phyloP scores from a whole-genome alignment of 2,888 invertebrate species.

The Reticulitermes lucifugus region DNA sequence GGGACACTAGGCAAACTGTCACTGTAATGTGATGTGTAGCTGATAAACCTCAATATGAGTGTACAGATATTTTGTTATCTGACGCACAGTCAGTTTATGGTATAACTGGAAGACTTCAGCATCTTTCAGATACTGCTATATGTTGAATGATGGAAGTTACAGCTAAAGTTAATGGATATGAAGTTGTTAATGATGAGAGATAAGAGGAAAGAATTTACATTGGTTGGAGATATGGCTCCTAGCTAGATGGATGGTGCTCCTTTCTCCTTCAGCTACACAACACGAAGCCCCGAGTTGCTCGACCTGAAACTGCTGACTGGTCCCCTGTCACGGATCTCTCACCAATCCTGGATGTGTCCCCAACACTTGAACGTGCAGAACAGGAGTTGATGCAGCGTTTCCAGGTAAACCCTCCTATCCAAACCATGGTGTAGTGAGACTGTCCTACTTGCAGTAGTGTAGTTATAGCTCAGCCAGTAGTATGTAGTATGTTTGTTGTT shows the following conservation, averaged over 20 bases:
- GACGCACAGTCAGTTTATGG: too few species aligned
- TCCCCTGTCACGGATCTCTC: conserved; percentile 53
- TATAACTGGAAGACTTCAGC: too few species aligned
- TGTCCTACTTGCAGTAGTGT: conserved; percentile 21
- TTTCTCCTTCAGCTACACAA: conserved; percentile 51
- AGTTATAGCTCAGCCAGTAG: not conserved
- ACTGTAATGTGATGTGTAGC: too few species aligned
- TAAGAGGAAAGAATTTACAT: not conserved
- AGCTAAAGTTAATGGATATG: not conserved
- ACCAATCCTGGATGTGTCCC: conserved; percentile 53
- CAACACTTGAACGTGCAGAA: conserved; percentile 53
- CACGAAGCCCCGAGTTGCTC: conserved; percentile 51
- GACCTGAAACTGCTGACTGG: conserved; percentile 52
- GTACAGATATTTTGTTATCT: too few species aligned
- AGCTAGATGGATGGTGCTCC: conserved; percentile 46
- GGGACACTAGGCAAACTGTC: too few species aligned
- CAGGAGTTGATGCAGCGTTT: conserved; percentile 53
- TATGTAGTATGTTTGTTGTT: not conserved
- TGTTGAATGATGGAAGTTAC: too few species aligned
- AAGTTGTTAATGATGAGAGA: not conserved
- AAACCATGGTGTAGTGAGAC: not conserved
- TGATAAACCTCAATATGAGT: too few species aligned
- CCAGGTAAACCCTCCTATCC: conserved; percentile 51
- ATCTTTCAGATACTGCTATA: too few species aligned
- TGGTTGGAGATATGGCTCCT: conserved; percentile 39